Evolutionary conservation across 2,797 vertebrate species (phyloP).

Genomic region (Tinamus major): DNA sequence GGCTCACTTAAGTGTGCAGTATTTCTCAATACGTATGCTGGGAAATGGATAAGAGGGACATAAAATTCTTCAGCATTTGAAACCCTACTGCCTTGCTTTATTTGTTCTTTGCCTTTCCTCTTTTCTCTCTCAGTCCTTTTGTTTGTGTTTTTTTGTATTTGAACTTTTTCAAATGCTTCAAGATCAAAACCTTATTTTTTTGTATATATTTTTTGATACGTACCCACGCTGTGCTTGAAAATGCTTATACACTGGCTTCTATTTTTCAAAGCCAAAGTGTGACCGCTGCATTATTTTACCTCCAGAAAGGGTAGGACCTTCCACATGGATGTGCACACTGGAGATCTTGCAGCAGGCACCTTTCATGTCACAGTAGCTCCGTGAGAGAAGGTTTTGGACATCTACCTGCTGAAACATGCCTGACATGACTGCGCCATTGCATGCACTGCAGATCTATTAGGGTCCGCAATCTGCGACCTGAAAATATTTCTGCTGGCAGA

Average conservation of each 20-base stretch:
- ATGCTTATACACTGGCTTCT: neutral
- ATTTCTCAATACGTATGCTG: neutral
- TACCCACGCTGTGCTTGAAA: neutral
- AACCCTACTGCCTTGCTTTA: neutral
- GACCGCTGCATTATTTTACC: neutral
- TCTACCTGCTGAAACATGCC: no score
- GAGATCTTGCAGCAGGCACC: neutral
- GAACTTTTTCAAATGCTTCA: fast-evolving
- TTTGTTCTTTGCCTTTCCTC: neutral
- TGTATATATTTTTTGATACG: neutral
- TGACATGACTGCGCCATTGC: no score
- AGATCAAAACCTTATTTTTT: neutral
- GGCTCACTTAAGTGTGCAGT: neutral
- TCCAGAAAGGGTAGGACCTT: neutral
- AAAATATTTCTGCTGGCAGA: no score
- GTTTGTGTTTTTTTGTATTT: neutral
- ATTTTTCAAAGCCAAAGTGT: neutral
- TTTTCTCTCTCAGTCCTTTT: no score
- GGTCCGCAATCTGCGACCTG: no score
- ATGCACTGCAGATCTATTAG: no score
- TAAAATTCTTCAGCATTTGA: neutral
- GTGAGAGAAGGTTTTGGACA: no score
- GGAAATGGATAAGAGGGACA: neutral
- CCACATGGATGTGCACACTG: neutral
- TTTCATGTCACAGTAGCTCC: neutral